Evolutionary conservation across 2,888 invertebrate species (phyloP), one percentile per base, ranked within the genome.

Genomic region (Coronaproctus castanopsis): DNA sequence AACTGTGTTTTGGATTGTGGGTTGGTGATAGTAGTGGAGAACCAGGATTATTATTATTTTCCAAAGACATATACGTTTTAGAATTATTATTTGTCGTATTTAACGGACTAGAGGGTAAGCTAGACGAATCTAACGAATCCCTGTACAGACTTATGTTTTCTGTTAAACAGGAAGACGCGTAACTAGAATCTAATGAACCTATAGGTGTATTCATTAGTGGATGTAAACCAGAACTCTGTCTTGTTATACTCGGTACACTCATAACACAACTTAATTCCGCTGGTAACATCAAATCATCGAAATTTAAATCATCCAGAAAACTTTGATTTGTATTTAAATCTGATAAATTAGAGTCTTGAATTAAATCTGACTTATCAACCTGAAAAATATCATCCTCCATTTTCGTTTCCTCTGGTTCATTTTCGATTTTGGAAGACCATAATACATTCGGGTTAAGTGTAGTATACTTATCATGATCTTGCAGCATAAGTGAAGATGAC

Each of bases 361-460:
- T 85, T 63, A 87, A 76, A 73, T 89, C 89, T 50, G 85, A 81
- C 73, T 88, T 87, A 71, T 90, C 89, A 58, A 88, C 86, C 77
- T 87, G 82, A 22, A 59, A 59, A 24, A 59, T 59, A 55, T 59
- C 59, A 52, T 59, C 59, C 24, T 59, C 59, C 21, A 55, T 55
- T 55, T 55, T 59, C 36, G 54, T 59, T n/a, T 55, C 49, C 22
- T 59, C 59, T 8, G 52, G 55, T 52, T 59, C 59, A 10, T 24
- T 24, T 54, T 59, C 55, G 24, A 59, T 59, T 23, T 22, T 55
- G 20, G 55, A 55, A 48, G 59, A 59, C 59, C 59, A 59, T 22
- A 59, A 23, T 21, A 55, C 55, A 55, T 59, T 59, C 23, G 59
- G 54, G 21, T 59, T 59, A 18, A 59, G 55, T 19, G 54, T 55